Evolutionary conservation across 2,113 vertebrate species (phyloP).

Genomic region (Dipodomys ordii): DNA sequence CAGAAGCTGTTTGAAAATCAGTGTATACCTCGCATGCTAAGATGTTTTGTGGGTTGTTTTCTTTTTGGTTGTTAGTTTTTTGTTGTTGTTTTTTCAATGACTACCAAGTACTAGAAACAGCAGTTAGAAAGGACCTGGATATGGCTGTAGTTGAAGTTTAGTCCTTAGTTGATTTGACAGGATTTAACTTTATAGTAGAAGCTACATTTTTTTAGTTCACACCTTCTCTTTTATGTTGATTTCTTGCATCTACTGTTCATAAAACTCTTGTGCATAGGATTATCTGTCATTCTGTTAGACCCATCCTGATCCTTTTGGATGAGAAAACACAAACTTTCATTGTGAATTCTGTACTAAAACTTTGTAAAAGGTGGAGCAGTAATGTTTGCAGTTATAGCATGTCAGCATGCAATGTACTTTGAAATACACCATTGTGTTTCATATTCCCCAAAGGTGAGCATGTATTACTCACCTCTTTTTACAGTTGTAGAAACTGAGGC

Average conservation of each 20-base stretch:
- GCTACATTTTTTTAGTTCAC: no score
- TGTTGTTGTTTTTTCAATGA: neutral
- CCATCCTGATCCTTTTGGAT: neutral
- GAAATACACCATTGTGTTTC: neutral
- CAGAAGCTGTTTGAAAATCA: neutral
- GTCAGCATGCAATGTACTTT: constrained; percentile 15
- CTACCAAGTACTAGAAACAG: neutral
- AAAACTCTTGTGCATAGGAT: neutral
- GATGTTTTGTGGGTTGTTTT: no score
- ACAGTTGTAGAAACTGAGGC: constrained; percentile 27
- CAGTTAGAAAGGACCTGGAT: neutral
- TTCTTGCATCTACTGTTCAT: neutral
- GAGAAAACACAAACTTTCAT: constrained; percentile 17
- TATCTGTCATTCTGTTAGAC: neutral
- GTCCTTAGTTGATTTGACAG: neutral
- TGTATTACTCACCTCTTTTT: neutral
- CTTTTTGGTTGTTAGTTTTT: no score
- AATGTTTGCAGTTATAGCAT: neutral
- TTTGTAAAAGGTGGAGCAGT: neutral
- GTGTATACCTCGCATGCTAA: neutral
- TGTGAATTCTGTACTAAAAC: neutral
- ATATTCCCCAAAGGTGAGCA: neutral
- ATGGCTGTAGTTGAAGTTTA: neutral
- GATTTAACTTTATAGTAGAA: neutral
- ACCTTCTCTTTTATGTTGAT: neutral